Evolutionary conservation across 2,113 vertebrate genomes (phyloP), one percentile per base, ranked within the genome.

Genomic region (Odobenus rosmarus): DNA sequence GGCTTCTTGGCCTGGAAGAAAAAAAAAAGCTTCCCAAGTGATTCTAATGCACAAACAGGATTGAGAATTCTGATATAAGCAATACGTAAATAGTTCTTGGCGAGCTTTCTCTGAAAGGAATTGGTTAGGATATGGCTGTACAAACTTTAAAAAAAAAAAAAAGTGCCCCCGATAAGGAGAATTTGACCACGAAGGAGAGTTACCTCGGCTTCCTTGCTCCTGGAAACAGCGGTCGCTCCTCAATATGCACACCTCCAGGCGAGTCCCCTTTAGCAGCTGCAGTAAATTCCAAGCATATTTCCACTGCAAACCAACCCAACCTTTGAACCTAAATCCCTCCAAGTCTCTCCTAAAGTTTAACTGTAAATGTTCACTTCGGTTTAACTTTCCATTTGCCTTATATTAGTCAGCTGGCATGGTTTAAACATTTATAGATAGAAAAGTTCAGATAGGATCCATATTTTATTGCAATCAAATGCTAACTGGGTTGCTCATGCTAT

Each of bases 251-350:
- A 96, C 61, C 98, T 98, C 92, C 91, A 59, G 96, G 96, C 90
- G 90, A 93, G 97, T 96, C 81, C 86, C 92, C 80, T 95, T 97
- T 87, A 95, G 81, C 85, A 97, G 97, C 94, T 96, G 96, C 31
- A 85, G 94, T 95, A 98, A 97, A 98, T 98, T 98, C 93, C 92
- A 98, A 98, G 95, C 98, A 97, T 96, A 88, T 95, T 98, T 98
- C 96, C 98, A 98, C 95, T 0, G 3, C 79, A 98, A 98, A 98
- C 97, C 97, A 97, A 98, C 88, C 90, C 31, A 97, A 93, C 97
- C 85, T 98, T 97, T 97, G 92, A 94, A 96, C 97, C 84, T 72
- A 93, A 96, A 97, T 97, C 96, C 98, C 55, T 90, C 95, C 96
- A 97, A 92, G 84, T 98, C 97, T 96, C 84, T 96, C 92, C 98